Percentiles rank a stretch among this genome's conserved stretches.
phyloP scores from a whole-genome alignment of 1,140 invertebrate genomes.

The Lepidotrigona ventralis region DNA sequence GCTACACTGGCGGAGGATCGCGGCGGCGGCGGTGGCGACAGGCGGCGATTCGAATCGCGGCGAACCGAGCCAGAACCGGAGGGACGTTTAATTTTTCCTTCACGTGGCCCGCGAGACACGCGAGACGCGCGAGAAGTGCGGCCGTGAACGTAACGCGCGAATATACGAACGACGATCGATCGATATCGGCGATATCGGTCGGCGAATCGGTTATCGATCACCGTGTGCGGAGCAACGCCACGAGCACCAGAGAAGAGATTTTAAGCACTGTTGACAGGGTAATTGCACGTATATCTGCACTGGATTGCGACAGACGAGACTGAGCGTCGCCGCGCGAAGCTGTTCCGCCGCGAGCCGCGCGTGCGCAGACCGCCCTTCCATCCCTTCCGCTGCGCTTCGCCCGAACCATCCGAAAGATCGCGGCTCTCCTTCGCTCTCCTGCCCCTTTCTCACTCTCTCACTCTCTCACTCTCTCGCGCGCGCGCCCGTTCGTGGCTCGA shows the following conservation, averaged over 20 bases:
- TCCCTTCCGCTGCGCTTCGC: conserved; percentile 44
- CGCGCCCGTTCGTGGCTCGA: neutral
- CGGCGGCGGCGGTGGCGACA: conserved; percentile 8
- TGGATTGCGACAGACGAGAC: conserved; percentile 75
- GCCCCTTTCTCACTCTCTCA: neutral
- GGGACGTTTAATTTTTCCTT: conserved; percentile 26
- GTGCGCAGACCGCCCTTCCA: conserved; percentile 62
- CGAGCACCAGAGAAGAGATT: conserved; percentile 54
- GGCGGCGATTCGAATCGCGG: conserved; percentile 41
- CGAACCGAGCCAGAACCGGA: conserved; percentile 12
- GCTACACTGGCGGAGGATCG: too few species aligned
- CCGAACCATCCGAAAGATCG: conserved; percentile 41
- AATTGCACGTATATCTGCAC: conserved; percentile 75
- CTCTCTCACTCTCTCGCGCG: too few species aligned
- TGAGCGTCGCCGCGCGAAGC: conserved; percentile 75
- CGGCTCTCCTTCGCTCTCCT: neutral
- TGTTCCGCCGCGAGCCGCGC: conserved; percentile 62
- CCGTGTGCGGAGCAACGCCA: conserved; percentile 18
- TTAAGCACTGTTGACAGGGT: conserved; percentile 71
- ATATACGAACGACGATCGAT: conserved; percentile 9
- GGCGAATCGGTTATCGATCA: conserved; percentile 50
- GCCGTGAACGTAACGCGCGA: neutral
- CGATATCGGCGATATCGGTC: conserved; percentile 16
- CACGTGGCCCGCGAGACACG: conserved; percentile 18
- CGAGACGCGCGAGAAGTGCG: neutral